Evolutionary conservation across 2,113 vertebrate genomes (phyloP), one percentile per base, ranked within the genome.

Genomic region (Uria lomvia): DNA sequence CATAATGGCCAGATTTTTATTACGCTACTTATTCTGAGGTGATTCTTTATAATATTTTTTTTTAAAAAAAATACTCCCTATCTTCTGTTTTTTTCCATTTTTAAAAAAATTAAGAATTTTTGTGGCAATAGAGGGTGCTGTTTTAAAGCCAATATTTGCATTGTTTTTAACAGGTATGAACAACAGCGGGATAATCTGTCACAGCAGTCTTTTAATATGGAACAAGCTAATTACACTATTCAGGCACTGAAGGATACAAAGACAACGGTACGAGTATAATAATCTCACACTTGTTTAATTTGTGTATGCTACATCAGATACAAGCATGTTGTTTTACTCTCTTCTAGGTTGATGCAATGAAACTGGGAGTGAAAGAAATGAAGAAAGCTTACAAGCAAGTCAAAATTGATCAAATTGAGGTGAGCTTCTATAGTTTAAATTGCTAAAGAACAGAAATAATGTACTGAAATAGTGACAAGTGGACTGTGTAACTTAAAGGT

Each of bases 121-220:
- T 50, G 24, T 76, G 22, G 15, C 79, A 43, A 40, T 78, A 63
- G 65, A 47, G 34, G 76, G 11, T 21, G 24, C 20, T 55, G 38
- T 85, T 65, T 91, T 85, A 87, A 89, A 86, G 30, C 27, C 12
- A 7, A 53, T 79, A 21, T 82, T 85, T 95, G 18, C 12, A 30
- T 58, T 92, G 73, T 62, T 90, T 86, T 89, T 52, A 95, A 91
- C 97, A 99, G 99, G 99, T 99, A 99, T 77, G 99, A 99, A 94
- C 98, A 98, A 71, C 99, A 99, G 97, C 98, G 98, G 95, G 99
- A 99, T 96, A 99, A 99, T 86, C 98, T 99, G 2, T 98, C 98
- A 97, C 99, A 99, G 93, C 99, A 99, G 97, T 99, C 99, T 5
- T 99, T 99, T 96, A 99, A 99, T 98, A 99, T 99, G 99, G 99